Base-by-base conservation (phyloP, 1,140 invertebrate genomes). In the Pectinophora gossypiella region DNA sequence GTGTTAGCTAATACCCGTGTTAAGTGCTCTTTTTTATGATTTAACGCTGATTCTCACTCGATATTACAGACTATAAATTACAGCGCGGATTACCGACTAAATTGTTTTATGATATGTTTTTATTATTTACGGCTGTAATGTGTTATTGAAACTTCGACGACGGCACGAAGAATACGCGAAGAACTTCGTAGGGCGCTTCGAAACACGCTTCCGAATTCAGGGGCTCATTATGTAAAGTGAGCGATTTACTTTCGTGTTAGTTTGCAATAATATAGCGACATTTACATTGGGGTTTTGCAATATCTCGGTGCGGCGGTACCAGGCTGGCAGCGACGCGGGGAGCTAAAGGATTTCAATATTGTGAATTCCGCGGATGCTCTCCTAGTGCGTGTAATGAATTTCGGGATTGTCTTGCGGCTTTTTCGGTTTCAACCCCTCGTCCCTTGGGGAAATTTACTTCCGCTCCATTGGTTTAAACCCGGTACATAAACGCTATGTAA, bases 361-460 rank as follows among this genome's bases (percentile, higher is more conserved):
- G 83, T 85, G 81, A 86, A 86, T 86, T 85, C 81, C 81, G 54
- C 71, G 73, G 79, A 79, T 83, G 81, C 64, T 76, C 74, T 72
- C 72, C 56, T 61, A 76, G 61, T 64, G 62, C 70, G 67, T 71
- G 61, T 86, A 86, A 86, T 86, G 83, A 85, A 85, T 85, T 86
- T 83, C 59, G 73, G 81, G 74, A 83, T 82, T 80, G 72, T 75
- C 78, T 79, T 82, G 81, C 59, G 83, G 83, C 81, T 84, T 79
- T 83, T 83, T 71, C 72, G 64, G 58, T 56, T 63, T 56, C 59
- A 64, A 61, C 66, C 63, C 59, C 57, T 53, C 47, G 56, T 56
- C 72, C 68, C 70, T 64, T 54, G 52, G 51, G 51, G 51, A 38
- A 60, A 51, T 64, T 76, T 74, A 71, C 64, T 65, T 61, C 54